Base-by-base conservation (phyloP, 2,888 invertebrate genomes). In the Callosobruchus maculatus region DNA sequence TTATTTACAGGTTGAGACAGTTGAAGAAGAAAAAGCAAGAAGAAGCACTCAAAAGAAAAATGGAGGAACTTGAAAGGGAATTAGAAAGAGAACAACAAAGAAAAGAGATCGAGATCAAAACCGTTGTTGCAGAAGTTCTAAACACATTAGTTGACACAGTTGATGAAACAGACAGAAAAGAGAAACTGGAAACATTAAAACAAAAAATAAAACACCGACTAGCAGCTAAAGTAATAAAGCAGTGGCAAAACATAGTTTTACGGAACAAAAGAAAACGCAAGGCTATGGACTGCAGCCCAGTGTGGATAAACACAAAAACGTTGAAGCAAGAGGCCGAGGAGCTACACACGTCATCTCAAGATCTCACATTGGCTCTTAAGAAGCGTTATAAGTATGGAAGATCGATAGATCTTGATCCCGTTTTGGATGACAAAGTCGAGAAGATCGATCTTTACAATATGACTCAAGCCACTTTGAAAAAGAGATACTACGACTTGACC, bases 201-300 rank as follows among this genome's bases (percentile, higher is more conserved):
- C 82, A 79, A 26, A 87, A 80, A 18, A 83, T 87, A 0, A 82
- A 82, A 67, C 83, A 84, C n/a, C 80, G 84, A 31, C 82, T 83
- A 67, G 76, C 90, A 0, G 78, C 83, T 20, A 86, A 86, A 66
- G 89, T 87, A 74, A 87, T 88, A 67, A 81, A 81, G 20, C 84
- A 86, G 66, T 92, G 91, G 92, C 85, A 85, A 22, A 82, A 81
- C 21, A 84, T 85, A 30, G 82, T 86, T 0, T 80, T 83, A 0
- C 85, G 83, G 67, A 87, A 87, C 74, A 87, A 86, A 77, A 81
- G 87, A 21, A 89, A 89, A 78, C 87, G 90, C 7, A 87, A 88
- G 75, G 88, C 90, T 0, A 84, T 91, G 49, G 89, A 90, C 71
- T 87, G 87, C 70, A 88, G 89, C 67, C 91, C 91, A 0, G 83